Percentiles rank a stretch among this genome's conserved stretches.
These are phyloP conservation scores for Enteromius thamalakanensis DNA, from an alignment of 2,797 vertebrate species.

Conservation along the genomic window DNA sequence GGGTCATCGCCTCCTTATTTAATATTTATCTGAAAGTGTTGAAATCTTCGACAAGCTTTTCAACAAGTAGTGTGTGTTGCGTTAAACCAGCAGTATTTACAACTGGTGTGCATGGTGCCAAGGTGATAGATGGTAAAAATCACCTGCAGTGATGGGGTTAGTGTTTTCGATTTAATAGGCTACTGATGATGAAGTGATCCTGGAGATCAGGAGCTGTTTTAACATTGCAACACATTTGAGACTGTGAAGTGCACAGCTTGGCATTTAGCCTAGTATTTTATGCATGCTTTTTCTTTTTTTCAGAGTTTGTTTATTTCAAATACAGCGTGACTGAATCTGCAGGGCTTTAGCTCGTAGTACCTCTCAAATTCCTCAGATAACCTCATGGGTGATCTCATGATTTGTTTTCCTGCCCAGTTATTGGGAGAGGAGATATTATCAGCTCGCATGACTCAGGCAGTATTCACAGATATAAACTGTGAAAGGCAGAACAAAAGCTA, in stretches of 20 bases:
- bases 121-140: neutral
- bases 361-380: slow-evolving; percentile 18
- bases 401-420: neutral
- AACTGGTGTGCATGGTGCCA: neutral
- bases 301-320: neutral
- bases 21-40: neutral
- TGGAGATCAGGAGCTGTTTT: neutral
- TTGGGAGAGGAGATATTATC: slow-evolving; percentile 13
- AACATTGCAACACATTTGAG: neutral
- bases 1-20: slow-evolving; percentile 3
- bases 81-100: neutral
- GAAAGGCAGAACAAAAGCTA: neutral
- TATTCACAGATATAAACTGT: neutral
- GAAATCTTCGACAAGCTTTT: neutral
- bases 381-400: neutral
- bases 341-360: neutral
- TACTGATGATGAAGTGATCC: neutral
- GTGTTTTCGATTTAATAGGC: neutral
- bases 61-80: neutral
- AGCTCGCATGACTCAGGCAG: neutral
- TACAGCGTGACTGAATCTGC: neutral
- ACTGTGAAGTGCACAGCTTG: neutral
- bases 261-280: neutral
- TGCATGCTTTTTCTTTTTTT: neutral
- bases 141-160: neutral